Conservation (phyloP, 2,888 invertebrate species). For the Diogma glabrata region DNA sequence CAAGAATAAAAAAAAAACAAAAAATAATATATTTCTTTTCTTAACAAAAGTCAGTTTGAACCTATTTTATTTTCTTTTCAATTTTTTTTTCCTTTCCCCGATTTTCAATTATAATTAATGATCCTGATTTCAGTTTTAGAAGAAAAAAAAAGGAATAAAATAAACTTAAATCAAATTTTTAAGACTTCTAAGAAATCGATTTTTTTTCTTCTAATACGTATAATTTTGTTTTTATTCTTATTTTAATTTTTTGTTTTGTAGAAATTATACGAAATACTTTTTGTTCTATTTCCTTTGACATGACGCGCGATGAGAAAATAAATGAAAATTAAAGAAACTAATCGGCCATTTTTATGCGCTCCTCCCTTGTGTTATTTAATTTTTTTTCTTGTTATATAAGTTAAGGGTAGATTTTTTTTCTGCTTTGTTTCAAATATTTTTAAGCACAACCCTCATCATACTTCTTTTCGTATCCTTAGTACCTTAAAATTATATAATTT, state of each 20-base stretch:
- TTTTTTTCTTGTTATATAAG: not conserved
- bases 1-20: too few species aligned
- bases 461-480: too few species aligned
- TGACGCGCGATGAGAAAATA: slow-evolving; percentile 7
- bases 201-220: too few species aligned
- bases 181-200: slow-evolving; percentile 4
- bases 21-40: slow-evolving; percentile 3
- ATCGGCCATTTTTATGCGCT: slow-evolving; percentile 9
- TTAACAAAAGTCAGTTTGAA: slow-evolving; percentile 7
- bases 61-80: slow-evolving; percentile 5
- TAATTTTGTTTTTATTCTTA: too few species aligned
- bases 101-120: slow-evolving; percentile 9
- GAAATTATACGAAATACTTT: too few species aligned
- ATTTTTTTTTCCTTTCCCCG: slow-evolving; percentile 9
- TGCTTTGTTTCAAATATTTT: slow-evolving; percentile 1
- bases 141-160: not conserved
- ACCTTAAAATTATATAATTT: too few species aligned
- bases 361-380: slow-evolving; percentile 6
- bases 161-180: not conserved
- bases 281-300: too few species aligned
- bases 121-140: not conserved
- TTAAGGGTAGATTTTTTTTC: slow-evolving; percentile 6
- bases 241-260: too few species aligned
- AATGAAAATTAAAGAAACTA: not conserved
- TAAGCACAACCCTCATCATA: slow-evolving; percentile 8